These are phyloP conservation scores for Hoplodrina blanda DNA, from an alignment of 2,888 invertebrate genomes.

Conservation along the genomic window DNA sequence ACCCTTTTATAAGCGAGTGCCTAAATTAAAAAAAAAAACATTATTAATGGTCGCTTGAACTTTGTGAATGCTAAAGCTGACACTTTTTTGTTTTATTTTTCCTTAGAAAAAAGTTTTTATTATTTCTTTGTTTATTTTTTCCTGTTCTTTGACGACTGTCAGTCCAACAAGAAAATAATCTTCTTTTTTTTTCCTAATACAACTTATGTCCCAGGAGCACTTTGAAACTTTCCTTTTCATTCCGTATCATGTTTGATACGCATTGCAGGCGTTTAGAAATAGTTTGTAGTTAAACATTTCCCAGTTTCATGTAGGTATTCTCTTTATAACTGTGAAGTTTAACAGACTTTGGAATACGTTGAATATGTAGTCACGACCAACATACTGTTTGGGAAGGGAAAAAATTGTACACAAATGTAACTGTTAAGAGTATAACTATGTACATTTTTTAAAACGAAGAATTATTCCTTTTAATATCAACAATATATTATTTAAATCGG, in stretches of 20 bases:
- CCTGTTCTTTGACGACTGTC: slow-evolving; percentile 9
- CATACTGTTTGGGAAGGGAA: neutral
- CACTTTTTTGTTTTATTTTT: slow-evolving; percentile 21
- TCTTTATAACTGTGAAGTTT: slow-evolving; percentile 9
- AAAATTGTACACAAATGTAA: neutral
- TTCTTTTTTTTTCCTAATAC: slow-evolving; percentile 14
- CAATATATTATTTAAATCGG: neutral
- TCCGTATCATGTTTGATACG: slow-evolving; percentile 19
- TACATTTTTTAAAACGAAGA: neutral
- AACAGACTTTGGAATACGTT: slow-evolving; percentile 15
- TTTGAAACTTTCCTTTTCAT: slow-evolving; percentile 31
- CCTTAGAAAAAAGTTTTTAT: slow-evolving; percentile 11
- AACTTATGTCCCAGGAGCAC: slow-evolving; percentile 13
- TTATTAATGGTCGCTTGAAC: slow-evolving; percentile 32
- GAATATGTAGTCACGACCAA: neutral
- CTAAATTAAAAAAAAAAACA: slow-evolving; percentile 32
- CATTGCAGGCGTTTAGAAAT: slow-evolving; percentile 19
- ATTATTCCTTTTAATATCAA: too few species aligned
- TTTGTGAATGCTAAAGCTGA: slow-evolving; percentile 17
- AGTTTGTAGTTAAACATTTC: slow-evolving; percentile 24
- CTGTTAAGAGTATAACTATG: neutral
- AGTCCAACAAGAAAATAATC: neutral
- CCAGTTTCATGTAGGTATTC: slow-evolving; percentile 12
- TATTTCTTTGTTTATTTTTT: slow-evolving; percentile 18
- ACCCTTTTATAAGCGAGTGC: slow-evolving; percentile 50